Conservation (phyloP, 1,140 invertebrate species). For the Ceratina japonica region DNA sequence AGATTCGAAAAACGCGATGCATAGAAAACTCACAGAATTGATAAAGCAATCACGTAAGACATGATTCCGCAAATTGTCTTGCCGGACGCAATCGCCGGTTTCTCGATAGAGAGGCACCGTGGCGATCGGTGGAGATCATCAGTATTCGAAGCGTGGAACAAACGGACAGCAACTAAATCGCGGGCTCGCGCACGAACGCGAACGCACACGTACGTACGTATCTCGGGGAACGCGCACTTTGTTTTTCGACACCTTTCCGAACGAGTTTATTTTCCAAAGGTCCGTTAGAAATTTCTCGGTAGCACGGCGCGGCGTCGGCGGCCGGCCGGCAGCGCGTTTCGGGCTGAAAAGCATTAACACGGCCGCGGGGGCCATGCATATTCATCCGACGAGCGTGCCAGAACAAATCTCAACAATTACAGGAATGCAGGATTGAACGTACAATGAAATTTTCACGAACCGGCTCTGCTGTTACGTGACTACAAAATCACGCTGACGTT, state of each 20-base stretch:
- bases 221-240: neutral
- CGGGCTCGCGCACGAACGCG: neutral
- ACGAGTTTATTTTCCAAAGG: conserved; percentile 28
- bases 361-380: conserved; percentile 8
- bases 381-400: conserved; percentile 18
- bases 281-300: conserved; percentile 16
- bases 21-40: neutral
- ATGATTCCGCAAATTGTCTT: neutral
- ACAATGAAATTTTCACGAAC: conserved; percentile 36
- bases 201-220: neutral
- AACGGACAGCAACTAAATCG: conserved; percentile 3
- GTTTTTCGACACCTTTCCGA: conserved; percentile 33
- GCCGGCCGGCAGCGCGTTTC: neutral
- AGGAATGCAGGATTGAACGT: conserved; percentile 24
- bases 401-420: conserved; percentile 36
- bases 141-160: neutral
- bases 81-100: neutral
- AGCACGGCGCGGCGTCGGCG: neutral
- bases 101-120: neutral
- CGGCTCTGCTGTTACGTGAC: conserved; percentile 20
- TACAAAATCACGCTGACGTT: conserved; percentile 7
- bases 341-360: conserved; percentile 24
- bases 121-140: conserved; percentile 4
- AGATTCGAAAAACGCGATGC: too few relatives aligned
- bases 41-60: neutral